Conservation (phyloP, 2,797 vertebrate species). For the Danio albolineatus region DNA sequence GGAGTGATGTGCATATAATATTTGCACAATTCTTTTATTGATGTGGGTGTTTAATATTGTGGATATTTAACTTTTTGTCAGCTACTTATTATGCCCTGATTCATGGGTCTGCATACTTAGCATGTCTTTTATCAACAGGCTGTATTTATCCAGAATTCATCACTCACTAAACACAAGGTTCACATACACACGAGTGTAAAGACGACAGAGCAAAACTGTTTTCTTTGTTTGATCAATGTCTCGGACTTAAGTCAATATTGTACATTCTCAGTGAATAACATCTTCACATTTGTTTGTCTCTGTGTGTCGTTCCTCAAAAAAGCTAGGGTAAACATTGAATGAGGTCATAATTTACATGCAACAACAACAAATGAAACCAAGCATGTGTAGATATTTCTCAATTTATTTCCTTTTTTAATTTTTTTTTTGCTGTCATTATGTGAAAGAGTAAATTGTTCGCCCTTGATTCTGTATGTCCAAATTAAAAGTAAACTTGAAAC, state of each 20-base stretch:
- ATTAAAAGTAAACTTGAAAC: background rate
- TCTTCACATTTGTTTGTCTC: slow-evolving; percentile 8
- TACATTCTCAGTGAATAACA: background rate
- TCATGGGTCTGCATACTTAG: slow-evolving; percentile 49
- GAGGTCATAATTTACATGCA: slow-evolving; percentile 1
- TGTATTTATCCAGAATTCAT: slow-evolving; percentile 50
- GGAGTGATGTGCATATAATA: slow-evolving; percentile 43
- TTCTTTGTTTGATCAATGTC: slow-evolving; percentile 37
- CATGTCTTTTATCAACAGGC: slow-evolving; percentile 49
- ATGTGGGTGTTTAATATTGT: slow-evolving; percentile 48
- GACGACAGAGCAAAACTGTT: slow-evolving; percentile 11
- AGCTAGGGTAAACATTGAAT: background rate
- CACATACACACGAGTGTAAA: slow-evolving; percentile 5
- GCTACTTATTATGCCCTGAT: slow-evolving; percentile 50
- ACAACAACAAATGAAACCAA: background rate
- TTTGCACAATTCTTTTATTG: slow-evolving; percentile 49
- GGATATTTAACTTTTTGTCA: slow-evolving; percentile 54
- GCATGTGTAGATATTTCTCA: slow-evolving; percentile 1
- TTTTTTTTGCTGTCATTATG: background rate
- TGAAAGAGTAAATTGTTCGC: background rate
- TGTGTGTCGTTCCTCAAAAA: background rate
- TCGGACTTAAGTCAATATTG: background rate
- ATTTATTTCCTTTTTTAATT: background rate
- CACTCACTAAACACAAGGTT: slow-evolving; percentile 30
- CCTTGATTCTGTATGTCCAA: background rate